Percentiles rank a stretch among this genome's conserved stretches.
Conservation (phyloP, 2,797 vertebrate genomes). For the Bufotes viridis region DNA sequence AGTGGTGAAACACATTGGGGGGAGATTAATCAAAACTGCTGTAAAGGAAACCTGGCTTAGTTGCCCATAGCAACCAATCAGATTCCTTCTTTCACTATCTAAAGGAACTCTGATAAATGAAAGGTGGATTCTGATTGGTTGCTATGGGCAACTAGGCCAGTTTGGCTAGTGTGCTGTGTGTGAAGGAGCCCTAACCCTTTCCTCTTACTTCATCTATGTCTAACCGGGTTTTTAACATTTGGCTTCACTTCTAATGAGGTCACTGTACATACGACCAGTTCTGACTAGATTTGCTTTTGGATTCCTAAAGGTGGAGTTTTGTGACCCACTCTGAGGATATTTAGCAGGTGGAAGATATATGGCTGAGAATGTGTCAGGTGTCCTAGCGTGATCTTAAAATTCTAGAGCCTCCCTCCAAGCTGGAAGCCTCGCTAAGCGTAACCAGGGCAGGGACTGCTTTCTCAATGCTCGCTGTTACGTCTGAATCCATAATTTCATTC, state of each 20-base stretch:
- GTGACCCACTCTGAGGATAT: constrained; percentile 20
- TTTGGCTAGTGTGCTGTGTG: too few relatives aligned
- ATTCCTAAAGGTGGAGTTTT: constrained; percentile 11
- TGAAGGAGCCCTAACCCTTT: too few relatives aligned
- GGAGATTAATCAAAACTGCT: too few relatives aligned
- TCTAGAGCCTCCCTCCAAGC: background rate
- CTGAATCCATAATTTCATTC: constrained; percentile 20
- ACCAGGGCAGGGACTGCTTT: constrained; percentile 29
- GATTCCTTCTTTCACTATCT: too few relatives aligned
- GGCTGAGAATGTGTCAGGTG: constrained; percentile 40
- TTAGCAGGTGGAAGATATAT: constrained; percentile 23
- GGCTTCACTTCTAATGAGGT: background rate
- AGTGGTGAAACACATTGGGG: too few relatives aligned
- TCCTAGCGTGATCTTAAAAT: constrained; percentile 8
- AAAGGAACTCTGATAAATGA: too few relatives aligned
- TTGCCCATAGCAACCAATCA: too few relatives aligned
- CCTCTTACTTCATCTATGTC: too few relatives aligned
- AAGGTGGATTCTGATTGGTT: too few relatives aligned
- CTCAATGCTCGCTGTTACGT: constrained; percentile 22
- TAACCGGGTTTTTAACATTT: background rate
- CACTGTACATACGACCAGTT: background rate
- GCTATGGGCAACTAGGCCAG: too few relatives aligned
- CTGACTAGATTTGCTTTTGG: background rate
- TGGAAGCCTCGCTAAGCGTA: background rate
- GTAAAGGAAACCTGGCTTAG: too few relatives aligned